Conservation (phyloP, 1,140 invertebrate genomes). For the Venustaconcha ellipsiformis region DNA sequence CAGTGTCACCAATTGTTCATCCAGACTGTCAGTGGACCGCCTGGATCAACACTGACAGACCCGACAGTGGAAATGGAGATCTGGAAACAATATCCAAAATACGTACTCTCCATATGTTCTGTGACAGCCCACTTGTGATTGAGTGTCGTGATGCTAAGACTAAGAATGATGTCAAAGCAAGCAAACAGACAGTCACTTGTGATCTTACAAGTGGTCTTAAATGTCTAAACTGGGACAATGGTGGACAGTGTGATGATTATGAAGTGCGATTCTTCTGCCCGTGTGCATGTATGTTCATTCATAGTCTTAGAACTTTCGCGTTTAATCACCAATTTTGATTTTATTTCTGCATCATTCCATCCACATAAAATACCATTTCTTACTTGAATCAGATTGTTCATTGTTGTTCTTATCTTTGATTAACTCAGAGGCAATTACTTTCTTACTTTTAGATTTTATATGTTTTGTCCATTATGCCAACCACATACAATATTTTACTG, state of each 20-base stretch:
- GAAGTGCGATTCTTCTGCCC: slow-evolving; percentile 80
- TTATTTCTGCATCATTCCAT: too few relatives aligned
- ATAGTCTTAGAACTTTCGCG: not conserved
- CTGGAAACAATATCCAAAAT: slow-evolving; percentile 39
- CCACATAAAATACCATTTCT: too few relatives aligned
- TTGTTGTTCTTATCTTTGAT: too few relatives aligned
- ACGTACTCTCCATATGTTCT: slow-evolving; percentile 31
- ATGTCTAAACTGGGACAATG: slow-evolving; percentile 61
- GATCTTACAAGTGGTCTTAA: slow-evolving; percentile 58
- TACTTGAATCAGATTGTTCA: too few relatives aligned
- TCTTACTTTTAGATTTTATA: too few relatives aligned
- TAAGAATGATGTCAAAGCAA: slow-evolving; percentile 11
- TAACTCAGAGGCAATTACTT: too few relatives aligned
- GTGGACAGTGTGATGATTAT: slow-evolving; percentile 73
- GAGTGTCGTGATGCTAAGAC: slow-evolving; percentile 46
- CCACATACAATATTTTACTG: too few relatives aligned
- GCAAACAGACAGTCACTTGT: slow-evolving; percentile 57
- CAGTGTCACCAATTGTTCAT: slow-evolving; percentile 13
- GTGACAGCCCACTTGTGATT: slow-evolving; percentile 48
- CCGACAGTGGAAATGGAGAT: slow-evolving; percentile 42
- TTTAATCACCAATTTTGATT: too few relatives aligned
- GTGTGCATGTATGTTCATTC: slow-evolving; percentile 18
- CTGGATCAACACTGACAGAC: slow-evolving; percentile 52
- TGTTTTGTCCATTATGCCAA: too few relatives aligned
- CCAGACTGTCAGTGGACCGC: slow-evolving; percentile 49